Evolutionary conservation across 2,113 vertebrate genomes (phyloP).

Genomic region (Sorex fumeus): DNA sequence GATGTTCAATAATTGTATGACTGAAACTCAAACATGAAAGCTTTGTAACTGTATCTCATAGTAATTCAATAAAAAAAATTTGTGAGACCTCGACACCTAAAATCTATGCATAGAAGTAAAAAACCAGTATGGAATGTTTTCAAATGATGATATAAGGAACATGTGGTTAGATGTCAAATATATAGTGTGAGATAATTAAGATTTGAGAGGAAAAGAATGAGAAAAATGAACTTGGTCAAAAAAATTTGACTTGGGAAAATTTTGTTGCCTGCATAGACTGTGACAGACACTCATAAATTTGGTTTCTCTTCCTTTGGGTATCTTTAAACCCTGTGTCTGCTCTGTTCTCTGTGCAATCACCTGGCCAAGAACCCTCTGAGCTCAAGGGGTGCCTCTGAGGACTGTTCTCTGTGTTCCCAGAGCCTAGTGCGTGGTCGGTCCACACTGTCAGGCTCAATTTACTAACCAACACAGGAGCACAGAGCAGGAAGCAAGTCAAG

Average conservation of each 20-base stretch:
- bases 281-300: background rate
- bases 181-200: conserved; percentile 1
- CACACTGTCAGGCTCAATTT: background rate
- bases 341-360: background rate
- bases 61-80: too few relatives aligned
- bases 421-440: background rate
- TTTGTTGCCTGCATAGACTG: background rate
- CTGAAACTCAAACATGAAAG: too few relatives aligned
- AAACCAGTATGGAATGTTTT: background rate
- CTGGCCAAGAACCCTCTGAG: too few relatives aligned
- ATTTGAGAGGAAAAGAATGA: background rate
- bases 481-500: background rate
- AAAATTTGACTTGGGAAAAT: background rate
- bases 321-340: background rate
- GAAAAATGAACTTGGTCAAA: background rate
- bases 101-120: background rate
- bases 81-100: background rate
- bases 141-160: background rate
- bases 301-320: background rate
- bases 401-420: background rate
- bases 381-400: too few relatives aligned
- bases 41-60: too few relatives aligned
- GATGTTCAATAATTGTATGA: too few relatives aligned
- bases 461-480: background rate
- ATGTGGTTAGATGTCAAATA: conserved; percentile 41